phyloP scores from a whole-genome alignment of 1,140 invertebrate genomes.

The Hycleus phaleratus region DNA sequence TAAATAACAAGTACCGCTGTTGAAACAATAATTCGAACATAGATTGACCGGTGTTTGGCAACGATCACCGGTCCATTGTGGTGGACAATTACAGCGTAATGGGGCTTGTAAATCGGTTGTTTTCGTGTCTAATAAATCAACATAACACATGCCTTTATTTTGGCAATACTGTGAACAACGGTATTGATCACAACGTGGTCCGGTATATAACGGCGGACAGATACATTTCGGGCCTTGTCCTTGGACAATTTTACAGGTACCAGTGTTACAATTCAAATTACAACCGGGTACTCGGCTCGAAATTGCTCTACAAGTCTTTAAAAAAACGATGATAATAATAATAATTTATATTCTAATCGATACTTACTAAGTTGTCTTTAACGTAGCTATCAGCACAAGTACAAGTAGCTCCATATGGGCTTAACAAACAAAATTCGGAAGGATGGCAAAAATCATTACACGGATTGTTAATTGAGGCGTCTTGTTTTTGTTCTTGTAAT shows the following conservation, averaged over 20 bases:
- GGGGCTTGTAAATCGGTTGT: constrained; percentile 25
- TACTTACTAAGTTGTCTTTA: constrained; percentile 36
- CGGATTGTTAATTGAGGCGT: constrained; percentile 42
- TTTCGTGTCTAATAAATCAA: constrained; percentile 34
- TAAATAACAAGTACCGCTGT: constrained; percentile 49
- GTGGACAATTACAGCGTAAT: constrained; percentile 52
- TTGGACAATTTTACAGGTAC: constrained; percentile 48
- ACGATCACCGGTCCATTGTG: constrained; percentile 56
- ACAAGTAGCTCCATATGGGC: constrained; percentile 46
- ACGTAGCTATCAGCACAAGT: constrained; percentile 56
- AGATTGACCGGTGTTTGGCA: constrained; percentile 53
- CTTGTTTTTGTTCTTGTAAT: constrained; percentile 58
- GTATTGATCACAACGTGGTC: constrained; percentile 54
- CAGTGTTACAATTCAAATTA: constrained; percentile 45
- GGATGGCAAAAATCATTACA: constrained; percentile 48
- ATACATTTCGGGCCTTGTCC: constrained; percentile 45
- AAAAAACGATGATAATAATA: constrained; percentile 16
- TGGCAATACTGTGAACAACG: constrained; percentile 55
- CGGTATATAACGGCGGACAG: constrained; percentile 54
- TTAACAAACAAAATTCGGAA: constrained; percentile 52
- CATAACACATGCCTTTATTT: constrained; percentile 55
- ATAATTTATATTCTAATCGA: background rate
- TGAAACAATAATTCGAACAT: constrained; percentile 49
- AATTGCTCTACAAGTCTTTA: constrained; percentile 26
- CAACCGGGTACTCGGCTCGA: constrained; percentile 24